Percentiles rank a stretch among this genome's conserved stretches.
phyloP scores from a whole-genome alignment of 2,888 invertebrate genomes.

The Asteroscopus sphinx region DNA sequence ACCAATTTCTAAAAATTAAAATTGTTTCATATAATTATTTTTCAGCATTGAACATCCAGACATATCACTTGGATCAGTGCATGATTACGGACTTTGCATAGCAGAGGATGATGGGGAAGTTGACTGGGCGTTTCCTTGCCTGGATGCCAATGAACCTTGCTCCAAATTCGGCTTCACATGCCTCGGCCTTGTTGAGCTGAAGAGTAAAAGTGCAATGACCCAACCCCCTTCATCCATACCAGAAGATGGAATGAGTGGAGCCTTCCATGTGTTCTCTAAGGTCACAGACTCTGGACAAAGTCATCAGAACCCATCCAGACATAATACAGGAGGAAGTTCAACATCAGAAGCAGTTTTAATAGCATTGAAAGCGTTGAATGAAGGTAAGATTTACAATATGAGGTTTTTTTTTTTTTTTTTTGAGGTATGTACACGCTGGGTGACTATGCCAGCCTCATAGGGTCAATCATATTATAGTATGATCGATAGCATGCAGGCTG shows the following conservation, averaged over 20 bases:
- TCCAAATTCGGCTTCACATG: conserved; percentile 98
- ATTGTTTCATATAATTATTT: background rate
- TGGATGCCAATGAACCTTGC: conserved; percentile 96
- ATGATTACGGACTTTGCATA: conserved; percentile 96
- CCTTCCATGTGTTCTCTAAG: conserved; percentile 79
- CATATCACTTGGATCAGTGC: conserved; percentile 90
- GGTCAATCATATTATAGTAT: too few species aligned
- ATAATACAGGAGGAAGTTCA: conserved; percentile 83
- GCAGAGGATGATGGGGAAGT: conserved; percentile 99
- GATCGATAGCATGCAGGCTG: too few species aligned
- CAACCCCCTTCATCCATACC: conserved; percentile 77
- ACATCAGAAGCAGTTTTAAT: conserved; percentile 84
- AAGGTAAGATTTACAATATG: conserved; percentile 73
- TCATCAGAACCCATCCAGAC: conserved; percentile 77
- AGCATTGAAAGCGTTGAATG: conserved; percentile 84
- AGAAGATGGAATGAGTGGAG: conserved; percentile 76
- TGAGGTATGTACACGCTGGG: too few species aligned
- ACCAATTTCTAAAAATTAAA: background rate
- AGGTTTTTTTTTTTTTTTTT: too few species aligned
- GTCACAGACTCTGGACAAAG: conserved; percentile 76
- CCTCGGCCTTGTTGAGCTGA: conserved; percentile 95
- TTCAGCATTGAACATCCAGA: conserved; percentile 91
- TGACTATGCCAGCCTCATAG: too few species aligned
- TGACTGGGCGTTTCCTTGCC: conserved; percentile 97
- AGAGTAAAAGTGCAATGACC: conserved; percentile 72